Evolutionary conservation across 2,888 invertebrate genomes (phyloP).

Genomic region (Parnassius mnemosyne): DNA sequence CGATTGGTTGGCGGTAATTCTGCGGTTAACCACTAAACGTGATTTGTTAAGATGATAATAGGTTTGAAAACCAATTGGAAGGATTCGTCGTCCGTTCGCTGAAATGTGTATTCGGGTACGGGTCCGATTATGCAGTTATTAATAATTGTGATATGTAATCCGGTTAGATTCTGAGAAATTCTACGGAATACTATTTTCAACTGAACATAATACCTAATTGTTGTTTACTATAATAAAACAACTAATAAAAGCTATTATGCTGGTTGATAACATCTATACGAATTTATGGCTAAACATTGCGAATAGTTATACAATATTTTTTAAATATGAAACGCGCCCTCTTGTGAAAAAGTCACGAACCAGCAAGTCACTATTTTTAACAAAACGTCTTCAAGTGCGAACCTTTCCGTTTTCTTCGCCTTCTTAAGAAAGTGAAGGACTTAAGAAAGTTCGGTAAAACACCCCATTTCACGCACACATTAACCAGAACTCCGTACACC

Average conservation of each 20-base stretch:
- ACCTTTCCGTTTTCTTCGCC: constrained; percentile 76
- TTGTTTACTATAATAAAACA: no score
- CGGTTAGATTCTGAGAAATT: no score
- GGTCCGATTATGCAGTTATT: constrained; percentile 42
- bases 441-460: constrained; percentile 68
- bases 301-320: neutral
- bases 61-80: constrained; percentile 55
- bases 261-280: neutral
- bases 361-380: constrained; percentile 62
- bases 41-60: constrained; percentile 77
- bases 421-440: constrained; percentile 74
- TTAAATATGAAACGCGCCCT: constrained; percentile 54
- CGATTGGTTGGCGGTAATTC: constrained; percentile 72
- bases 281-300: neutral
- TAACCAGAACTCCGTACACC: constrained; percentile 35
- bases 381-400: constrained; percentile 70
- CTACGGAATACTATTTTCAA: neutral
- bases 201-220: no score
- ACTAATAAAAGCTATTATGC: constrained; percentile 9
- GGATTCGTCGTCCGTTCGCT: constrained; percentile 65
- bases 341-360: constrained; percentile 54
- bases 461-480: constrained; percentile 51
- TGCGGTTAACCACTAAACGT: constrained; percentile 76
- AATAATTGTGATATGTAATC: constrained; percentile 10
- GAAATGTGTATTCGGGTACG: constrained; percentile 36